Base-by-base conservation (phyloP, 35 echinoderm and acorn worm species). In the Ophiothrix spiculata region DNA sequence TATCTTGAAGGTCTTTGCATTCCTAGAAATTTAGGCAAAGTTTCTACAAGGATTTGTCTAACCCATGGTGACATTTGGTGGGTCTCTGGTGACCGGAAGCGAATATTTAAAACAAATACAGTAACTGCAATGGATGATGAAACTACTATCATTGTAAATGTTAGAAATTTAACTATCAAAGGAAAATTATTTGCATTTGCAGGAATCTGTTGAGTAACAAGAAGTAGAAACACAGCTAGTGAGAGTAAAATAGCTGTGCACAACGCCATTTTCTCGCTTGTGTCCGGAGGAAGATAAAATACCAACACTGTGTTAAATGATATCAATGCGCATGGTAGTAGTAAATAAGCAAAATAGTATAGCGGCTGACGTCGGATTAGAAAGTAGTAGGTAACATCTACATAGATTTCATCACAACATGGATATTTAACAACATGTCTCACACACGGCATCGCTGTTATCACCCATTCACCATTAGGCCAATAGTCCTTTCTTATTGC, bases 291-390 rank as follows among this genome's bases (percentile, higher is more conserved):
- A 11, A 99, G 81, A 85, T 99, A 99, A 74, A 99, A 99, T 42
- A 99, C 96, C 36, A 99, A 77, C 14, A 99, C 84, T 64, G 91
- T 99, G 64, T 93, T 94, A 39, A 99, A 99, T 16, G 96, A 99
- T 56, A 99, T 99, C 16, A 99, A 75, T 0, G 81, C 92, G 79
- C 96, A 99, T 1, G 96, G 96, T 28, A 99, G 35, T 63, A 99
- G 75, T 42, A 99, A 75, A 76, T 99, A 94, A 23, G 96, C 96
- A 29, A 99, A 91, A 76, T 99, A 99, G 77, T 94, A 99, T 19
- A 99, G 84, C 15, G 96, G 96, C 64, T 99, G 94, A 3, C 96
- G 74, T 36, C 89, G 80, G 19, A 99, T 56, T 31, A 40, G 78
- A 32, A 99, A 79, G 14, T 56, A 41, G 86, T 88, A 99, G 1